Percentiles rank a stretch among this genome's conserved stretches.
phyloP scores from a whole-genome alignment of 2,113 vertebrate genomes.

The Zootoca vivipara region DNA sequence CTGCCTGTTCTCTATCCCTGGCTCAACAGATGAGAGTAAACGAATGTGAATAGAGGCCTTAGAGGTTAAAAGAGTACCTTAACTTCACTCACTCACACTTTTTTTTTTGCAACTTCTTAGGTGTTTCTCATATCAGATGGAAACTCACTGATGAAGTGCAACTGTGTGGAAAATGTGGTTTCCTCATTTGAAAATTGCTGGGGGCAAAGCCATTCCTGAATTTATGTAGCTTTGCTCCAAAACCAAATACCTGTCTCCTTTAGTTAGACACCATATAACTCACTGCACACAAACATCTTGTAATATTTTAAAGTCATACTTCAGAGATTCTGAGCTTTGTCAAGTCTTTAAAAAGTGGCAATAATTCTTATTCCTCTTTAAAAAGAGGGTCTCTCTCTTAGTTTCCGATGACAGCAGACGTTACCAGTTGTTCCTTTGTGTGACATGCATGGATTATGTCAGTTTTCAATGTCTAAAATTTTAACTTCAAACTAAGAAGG shows the following conservation, averaged over 20 bases:
- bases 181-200: conserved; percentile 16
- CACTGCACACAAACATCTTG: neutral
- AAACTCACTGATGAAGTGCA: conserved; percentile 13
- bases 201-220: neutral
- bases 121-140: neutral
- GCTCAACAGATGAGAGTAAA: neutral
- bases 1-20: neutral
- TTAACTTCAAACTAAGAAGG: neutral
- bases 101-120: neutral
- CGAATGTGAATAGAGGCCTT: neutral
- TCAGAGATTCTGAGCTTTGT: neutral
- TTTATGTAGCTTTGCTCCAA: conserved; percentile 10
- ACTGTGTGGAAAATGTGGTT: conserved; percentile 24
- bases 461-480: neutral
- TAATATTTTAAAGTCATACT: neutral
- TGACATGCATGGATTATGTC: neutral
- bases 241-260: neutral
- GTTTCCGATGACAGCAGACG: neutral
- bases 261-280: conserved; percentile 1
- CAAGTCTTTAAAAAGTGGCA: neutral
- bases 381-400: neutral
- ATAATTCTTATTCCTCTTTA: neutral
- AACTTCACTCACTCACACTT: neutral
- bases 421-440: neutral
- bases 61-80: neutral